These are phyloP conservation scores for Thysanoteuthis rhombus DNA, from an alignment of 2,888 invertebrate genomes.

Conservation along the genomic window DNA sequence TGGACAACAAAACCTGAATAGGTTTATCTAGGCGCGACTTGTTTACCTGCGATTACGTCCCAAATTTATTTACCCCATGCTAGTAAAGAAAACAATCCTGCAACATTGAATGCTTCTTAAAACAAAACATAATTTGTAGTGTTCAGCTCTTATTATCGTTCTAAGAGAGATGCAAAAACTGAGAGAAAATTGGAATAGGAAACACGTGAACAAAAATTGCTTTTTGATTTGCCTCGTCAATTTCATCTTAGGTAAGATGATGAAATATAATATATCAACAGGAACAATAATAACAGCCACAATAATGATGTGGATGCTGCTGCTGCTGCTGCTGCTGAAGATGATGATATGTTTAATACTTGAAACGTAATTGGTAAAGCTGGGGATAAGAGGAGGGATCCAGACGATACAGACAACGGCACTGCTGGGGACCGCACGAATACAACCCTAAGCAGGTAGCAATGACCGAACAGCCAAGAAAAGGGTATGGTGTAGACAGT, in stretches of 20 bases:
- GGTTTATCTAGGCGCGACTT: background rate
- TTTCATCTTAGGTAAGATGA: too few relatives aligned
- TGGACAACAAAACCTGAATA: background rate
- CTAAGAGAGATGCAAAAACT: background rate
- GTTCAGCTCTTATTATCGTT: background rate
- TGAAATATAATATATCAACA: background rate
- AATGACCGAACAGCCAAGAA: too few relatives aligned
- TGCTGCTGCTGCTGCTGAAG: background rate
- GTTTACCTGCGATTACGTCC: background rate
- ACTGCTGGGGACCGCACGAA: too few relatives aligned
- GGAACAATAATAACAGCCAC: background rate
- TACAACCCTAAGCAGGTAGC: too few relatives aligned
- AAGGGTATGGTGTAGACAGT: too few relatives aligned
- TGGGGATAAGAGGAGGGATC: too few relatives aligned
- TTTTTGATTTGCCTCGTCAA: background rate
- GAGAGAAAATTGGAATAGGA: background rate
- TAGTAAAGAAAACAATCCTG: background rate
- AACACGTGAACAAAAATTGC: background rate
- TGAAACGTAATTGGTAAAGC: too few relatives aligned
- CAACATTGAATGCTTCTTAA: background rate
- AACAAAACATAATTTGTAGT: background rate
- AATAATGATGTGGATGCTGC: background rate
- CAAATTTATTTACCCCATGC: background rate
- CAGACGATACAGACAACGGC: background rate
- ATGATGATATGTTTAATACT: background rate